Conservation (phyloP, 2,113 vertebrate genomes). For the Crotalus tigris region DNA sequence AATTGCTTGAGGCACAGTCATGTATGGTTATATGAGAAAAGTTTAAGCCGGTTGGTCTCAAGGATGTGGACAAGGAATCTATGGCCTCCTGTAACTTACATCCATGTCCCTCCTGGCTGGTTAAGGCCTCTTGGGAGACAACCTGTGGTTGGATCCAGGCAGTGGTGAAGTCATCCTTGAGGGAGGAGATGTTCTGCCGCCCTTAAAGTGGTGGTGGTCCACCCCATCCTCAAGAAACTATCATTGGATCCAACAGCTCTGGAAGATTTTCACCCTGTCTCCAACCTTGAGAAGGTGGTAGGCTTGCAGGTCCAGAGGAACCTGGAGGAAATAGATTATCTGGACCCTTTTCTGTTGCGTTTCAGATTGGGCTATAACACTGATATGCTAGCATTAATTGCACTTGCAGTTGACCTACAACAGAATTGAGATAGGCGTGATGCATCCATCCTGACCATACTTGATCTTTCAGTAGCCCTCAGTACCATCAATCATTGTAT, state of each 20-base stretch:
- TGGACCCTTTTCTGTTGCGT: not conserved
- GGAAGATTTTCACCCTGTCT: not conserved
- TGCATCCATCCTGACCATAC: not conserved
- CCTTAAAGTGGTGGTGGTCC: not conserved
- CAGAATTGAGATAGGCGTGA: not conserved
- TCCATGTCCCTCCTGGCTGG: not conserved
- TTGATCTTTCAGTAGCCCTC: not conserved
- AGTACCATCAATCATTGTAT: not conserved
- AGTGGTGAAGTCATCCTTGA: not conserved
- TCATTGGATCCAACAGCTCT: not conserved
- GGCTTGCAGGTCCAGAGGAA: not conserved
- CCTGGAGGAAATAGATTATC: not conserved
- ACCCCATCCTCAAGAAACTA: not conserved
- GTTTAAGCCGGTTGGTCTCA: not conserved
- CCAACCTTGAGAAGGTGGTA: not conserved
- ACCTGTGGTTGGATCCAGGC: not conserved
- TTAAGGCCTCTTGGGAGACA: not conserved
- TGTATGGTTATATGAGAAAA: not conserved
- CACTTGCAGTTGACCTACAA: not conserved
- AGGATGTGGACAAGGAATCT: not conserved
- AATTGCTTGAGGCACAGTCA: not conserved
- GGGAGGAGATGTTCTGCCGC: not conserved
- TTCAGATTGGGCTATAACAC: not conserved
- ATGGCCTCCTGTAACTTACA: not conserved
- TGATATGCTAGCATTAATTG: not conserved